Conservation (phyloP, 2,113 vertebrate species). For the Paradoxurus hermaphroditus region DNA sequence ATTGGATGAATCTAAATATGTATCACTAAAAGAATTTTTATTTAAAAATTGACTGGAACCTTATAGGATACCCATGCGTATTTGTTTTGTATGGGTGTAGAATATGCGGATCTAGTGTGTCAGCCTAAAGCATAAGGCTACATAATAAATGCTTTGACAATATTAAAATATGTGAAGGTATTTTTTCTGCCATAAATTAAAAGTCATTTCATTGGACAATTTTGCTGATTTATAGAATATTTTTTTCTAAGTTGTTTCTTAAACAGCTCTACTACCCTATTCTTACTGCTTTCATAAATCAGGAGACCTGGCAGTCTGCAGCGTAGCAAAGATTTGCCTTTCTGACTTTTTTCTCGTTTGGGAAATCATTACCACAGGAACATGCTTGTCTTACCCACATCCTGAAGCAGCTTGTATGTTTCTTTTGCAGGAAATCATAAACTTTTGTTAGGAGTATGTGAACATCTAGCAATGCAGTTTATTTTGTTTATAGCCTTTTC, state of each 20-base stretch:
- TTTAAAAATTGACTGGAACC: background rate
- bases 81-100: background rate
- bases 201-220: background rate
- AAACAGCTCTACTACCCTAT: background rate
- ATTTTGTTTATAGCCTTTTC: conserved; percentile 38
- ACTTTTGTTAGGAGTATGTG: conserved; percentile 54
- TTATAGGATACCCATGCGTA: background rate
- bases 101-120: background rate
- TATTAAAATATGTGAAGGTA: background rate
- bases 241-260: background rate
- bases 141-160: background rate
- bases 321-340: conserved; percentile 52
- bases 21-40: background rate
- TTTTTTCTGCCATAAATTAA: background rate
- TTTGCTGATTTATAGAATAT: conserved; percentile 36
- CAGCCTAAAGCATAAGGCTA: background rate
- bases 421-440: conserved; percentile 68
- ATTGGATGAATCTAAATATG: background rate
- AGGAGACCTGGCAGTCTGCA: conserved; percentile 11
- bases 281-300: conserved; percentile 52
- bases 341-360: conserved; percentile 61
- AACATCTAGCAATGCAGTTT: conserved; percentile 19
- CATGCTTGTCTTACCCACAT: conserved; percentile 68
- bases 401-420: conserved; percentile 61
- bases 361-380: conserved; percentile 68